Evolutionary conservation across 37 sponge, comb jelly and placozoan species (phyloP), one percentile per base, ranked within the genome.

Genomic region (Halisarca cf. caerulea): DNA sequence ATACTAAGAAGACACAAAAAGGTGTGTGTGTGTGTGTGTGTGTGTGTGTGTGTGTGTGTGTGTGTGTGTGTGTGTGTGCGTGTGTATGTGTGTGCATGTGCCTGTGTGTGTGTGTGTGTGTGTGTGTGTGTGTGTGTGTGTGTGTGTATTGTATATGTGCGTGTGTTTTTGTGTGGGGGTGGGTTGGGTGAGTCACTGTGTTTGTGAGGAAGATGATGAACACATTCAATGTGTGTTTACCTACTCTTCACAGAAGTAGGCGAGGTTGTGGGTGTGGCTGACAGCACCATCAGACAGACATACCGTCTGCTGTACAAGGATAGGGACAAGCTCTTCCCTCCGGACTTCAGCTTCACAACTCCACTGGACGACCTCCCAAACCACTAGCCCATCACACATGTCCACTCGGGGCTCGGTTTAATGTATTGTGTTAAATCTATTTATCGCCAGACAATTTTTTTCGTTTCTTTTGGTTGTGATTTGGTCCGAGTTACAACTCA

Each of bases 261-360:
- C 35, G 96, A 95, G 78, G 97, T 96, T 28, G 97, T 95, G 80
- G 99, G 97, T 54, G 99, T 98, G 78, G 99, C 99, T n/a, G 99
- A 98, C 33, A 87, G 91, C 25, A 98, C 99, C 39, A 98, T 98
- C 55, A 79, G 97, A 66, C 92, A 94, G 60, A 91, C 95, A 3
- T 96, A 94, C 73, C 84, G 94, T 43, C 83, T 92, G 35, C 84
- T 98, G 66, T 94, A 89, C 78, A 95, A 97, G 18, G 43, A 74
- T 28, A 83, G 91, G 54, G 91, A 87, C 15, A 72, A 87, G 75
- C 94, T 98, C 35, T 98, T 98, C 47, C 97, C 97, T n/a, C 53
- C 82, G 30, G 97, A 91, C 42, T 94, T 94, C 73, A 78, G 83
- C 23, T 94, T 94, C 38, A 62, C 83, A 5, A 85, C 86, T 61